A percentile compares a stretch with the other conserved stretches of the same genome.
Evolutionary conservation across 2,113 vertebrate genomes (phyloP).

Genomic region (Podocnemis expansa): DNA sequence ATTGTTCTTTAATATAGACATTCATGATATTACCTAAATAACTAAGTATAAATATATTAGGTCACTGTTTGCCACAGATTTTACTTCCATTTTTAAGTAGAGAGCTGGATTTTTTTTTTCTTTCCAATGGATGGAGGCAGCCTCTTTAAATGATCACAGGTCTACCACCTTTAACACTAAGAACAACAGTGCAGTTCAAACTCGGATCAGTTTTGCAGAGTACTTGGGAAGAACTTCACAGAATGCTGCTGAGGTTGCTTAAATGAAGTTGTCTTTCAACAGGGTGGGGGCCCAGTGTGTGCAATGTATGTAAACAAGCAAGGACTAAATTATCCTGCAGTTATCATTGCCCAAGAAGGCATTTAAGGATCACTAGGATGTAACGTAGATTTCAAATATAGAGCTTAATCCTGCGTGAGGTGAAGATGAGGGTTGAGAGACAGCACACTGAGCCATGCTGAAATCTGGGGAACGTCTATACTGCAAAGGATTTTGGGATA

Average conservation of each 20-base stretch:
- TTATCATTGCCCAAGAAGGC: not conserved
- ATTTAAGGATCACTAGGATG: not conserved
- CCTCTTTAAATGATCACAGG: not conserved
- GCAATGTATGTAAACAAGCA: not conserved
- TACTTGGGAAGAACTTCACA: not conserved
- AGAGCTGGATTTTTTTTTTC: not conserved
- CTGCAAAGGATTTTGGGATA: no score
- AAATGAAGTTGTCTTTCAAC: not conserved
- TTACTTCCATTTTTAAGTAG: not conserved
- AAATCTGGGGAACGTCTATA: no score
- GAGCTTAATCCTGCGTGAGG: not conserved
- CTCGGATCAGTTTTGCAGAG: not conserved
- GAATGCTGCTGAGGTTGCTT: not conserved
- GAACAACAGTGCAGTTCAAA: not conserved
- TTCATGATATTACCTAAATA: not conserved
- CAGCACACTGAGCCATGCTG: not conserved
- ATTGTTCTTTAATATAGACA: not conserved
- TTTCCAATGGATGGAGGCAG: not conserved
- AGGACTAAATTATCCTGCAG: not conserved
- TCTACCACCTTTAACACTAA: not conserved
- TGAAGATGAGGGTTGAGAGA: not conserved
- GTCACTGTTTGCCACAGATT: not conserved
- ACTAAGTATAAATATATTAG: not conserved
- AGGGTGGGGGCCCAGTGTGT: not conserved
- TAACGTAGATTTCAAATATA: not conserved